These are phyloP conservation scores for Valencia hispanica DNA, from an alignment of 2,797 vertebrate genomes.

Conservation along the genomic window DNA sequence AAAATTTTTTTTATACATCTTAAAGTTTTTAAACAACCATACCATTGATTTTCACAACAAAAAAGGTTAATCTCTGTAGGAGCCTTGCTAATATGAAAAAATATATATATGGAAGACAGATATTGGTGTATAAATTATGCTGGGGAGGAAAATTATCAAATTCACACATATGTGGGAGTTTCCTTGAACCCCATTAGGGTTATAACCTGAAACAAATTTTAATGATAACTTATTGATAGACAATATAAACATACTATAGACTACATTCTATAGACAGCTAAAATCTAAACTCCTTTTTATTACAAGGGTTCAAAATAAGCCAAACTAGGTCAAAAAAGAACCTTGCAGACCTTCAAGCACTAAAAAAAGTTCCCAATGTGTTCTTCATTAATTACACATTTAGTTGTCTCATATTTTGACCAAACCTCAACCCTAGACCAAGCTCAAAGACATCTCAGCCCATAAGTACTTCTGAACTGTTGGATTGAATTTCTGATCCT, in stretches of 20 bases:
- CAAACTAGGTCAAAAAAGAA: conserved; percentile 32
- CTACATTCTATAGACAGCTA: no score
- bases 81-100: conserved; percentile 39
- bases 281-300: neutral
- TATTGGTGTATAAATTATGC: conserved; percentile 48
- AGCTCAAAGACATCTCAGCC: conserved; percentile 17
- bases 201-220: conserved; percentile 46
- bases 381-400: conserved; percentile 48
- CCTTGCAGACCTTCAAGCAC: conserved; percentile 30
- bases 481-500: conserved; percentile 25
- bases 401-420: conserved; percentile 44
- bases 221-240: conserved; percentile 46
- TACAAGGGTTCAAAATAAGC: conserved; percentile 40
- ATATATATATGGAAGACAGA: conserved; percentile 46
- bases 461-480: conserved; percentile 17
- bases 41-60: conserved; percentile 36
- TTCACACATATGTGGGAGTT: conserved; percentile 41
- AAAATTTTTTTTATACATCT: neutral
- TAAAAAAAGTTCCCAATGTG: conserved; percentile 14
- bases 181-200: conserved; percentile 31
- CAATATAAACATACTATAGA: no score
- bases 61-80: conserved; percentile 20
- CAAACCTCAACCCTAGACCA: conserved; percentile 15
- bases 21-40: conserved; percentile 18
- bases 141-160: conserved; percentile 52